phyloP scores from a whole-genome alignment of 2,797 vertebrate species.

The Gambusia yucatana region DNA sequence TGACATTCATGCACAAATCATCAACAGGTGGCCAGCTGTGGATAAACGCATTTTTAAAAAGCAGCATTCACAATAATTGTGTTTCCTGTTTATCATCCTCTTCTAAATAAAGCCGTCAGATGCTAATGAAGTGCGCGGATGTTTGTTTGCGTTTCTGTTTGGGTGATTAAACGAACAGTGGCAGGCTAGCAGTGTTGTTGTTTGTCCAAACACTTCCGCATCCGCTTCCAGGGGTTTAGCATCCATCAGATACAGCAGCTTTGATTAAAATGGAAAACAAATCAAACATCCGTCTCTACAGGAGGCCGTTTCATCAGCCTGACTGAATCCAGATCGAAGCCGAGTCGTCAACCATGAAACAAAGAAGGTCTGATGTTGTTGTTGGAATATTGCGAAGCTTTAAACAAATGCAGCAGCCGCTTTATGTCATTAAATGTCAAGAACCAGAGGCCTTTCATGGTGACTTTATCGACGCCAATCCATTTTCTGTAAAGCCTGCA shows the following conservation, averaged over 20 bases:
- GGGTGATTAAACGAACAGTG: constrained; percentile 57
- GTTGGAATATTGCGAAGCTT: constrained; percentile 53
- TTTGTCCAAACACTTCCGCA: constrained; percentile 36
- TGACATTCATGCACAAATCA: constrained; percentile 32
- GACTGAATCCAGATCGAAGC: constrained; percentile 39
- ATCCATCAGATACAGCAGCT: constrained; percentile 36
- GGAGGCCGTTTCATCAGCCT: constrained; percentile 35
- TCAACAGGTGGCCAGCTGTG: constrained; percentile 71
- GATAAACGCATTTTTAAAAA: constrained; percentile 53
- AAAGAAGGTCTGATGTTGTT: constrained; percentile 57
- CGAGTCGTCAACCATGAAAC: constrained; percentile 40
- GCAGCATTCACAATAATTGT: constrained; percentile 70
- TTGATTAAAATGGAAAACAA: constrained; percentile 62
- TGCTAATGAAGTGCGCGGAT: constrained; percentile 76
- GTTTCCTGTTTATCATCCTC: constrained; percentile 81
- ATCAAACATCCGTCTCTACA: constrained; percentile 37
- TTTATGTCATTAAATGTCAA: constrained; percentile 64
- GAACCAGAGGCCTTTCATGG: constrained; percentile 66
- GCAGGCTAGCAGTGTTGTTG: constrained; percentile 41
- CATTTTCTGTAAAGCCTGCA: constrained; percentile 43
- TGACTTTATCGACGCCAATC: constrained; percentile 65
- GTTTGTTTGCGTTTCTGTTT: constrained; percentile 77
- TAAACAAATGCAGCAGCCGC: constrained; percentile 44
- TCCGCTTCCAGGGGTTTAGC: constrained; percentile 45
- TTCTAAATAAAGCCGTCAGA: constrained; percentile 68